phyloP scores from a whole-genome alignment of 2,113 vertebrate species.

The Pleuronectes platessa region DNA sequence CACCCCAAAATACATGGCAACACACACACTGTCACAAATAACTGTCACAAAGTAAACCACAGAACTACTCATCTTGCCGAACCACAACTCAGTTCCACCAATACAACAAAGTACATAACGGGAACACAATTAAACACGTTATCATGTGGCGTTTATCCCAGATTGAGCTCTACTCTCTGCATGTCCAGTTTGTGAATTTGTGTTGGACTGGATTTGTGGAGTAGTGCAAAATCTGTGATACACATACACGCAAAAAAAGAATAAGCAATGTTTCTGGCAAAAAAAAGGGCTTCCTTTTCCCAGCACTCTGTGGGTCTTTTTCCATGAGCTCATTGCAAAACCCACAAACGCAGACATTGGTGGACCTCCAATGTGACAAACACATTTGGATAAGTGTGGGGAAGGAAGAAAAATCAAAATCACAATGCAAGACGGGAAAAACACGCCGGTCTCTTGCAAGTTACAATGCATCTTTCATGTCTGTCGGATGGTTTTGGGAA shows the following conservation, averaged over 20 bases:
- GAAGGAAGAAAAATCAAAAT: constrained; percentile 61
- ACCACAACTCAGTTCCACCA: constrained; percentile 56
- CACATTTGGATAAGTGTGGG: constrained; percentile 67
- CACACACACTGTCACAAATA: constrained; percentile 20
- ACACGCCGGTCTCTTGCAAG: constrained; percentile 38
- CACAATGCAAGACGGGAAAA: constrained; percentile 46
- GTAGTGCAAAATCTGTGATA: constrained; percentile 71
- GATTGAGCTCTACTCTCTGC: constrained; percentile 55
- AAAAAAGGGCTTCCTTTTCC: constrained; percentile 56
- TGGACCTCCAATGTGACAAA: constrained; percentile 73
- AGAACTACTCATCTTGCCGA: constrained; percentile 40
- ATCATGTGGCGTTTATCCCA: constrained; percentile 46
- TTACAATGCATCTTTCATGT: constrained; percentile 73
- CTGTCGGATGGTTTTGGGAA: constrained; percentile 18
- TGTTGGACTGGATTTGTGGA: constrained; percentile 27
- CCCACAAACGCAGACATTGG: constrained; percentile 67
- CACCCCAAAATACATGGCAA: constrained; percentile 7
- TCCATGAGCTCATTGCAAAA: constrained; percentile 78
- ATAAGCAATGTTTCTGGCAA: constrained; percentile 73
- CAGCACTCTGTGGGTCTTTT: constrained; percentile 72
- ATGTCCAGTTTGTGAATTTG: constrained; percentile 1
- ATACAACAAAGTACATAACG: constrained; percentile 43
- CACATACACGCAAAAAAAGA: constrained; percentile 53
- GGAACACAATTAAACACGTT: constrained; percentile 49
- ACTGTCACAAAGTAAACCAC: constrained; percentile 13